phyloP scores from a whole-genome alignment of 2,113 vertebrate genomes.

The Lathamus discolor region DNA sequence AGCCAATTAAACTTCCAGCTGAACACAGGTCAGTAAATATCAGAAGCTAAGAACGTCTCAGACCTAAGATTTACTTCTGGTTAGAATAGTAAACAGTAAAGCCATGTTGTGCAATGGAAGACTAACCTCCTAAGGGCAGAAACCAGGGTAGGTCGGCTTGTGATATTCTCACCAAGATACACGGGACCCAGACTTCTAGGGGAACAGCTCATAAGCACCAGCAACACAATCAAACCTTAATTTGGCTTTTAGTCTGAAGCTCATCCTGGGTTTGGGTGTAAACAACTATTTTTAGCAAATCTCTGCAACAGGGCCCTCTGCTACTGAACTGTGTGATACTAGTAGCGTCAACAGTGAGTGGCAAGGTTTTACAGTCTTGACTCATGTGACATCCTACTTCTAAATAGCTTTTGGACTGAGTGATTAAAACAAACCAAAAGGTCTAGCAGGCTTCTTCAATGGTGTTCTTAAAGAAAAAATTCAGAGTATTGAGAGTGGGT shows the following conservation, averaged over 20 bases:
- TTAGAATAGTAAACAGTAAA: background rate
- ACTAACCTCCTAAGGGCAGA: background rate
- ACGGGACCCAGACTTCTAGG: background rate
- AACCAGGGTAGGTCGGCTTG: background rate
- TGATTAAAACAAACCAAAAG: background rate
- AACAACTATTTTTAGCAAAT: background rate
- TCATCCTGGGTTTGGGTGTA: background rate
- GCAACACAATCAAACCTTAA: background rate
- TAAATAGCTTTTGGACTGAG: background rate
- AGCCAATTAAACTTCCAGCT: background rate
- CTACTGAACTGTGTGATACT: background rate
- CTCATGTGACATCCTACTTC: background rate
- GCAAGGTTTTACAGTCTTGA: background rate
- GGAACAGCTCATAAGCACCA: background rate
- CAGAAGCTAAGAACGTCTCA: background rate
- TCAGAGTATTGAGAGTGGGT: background rate
- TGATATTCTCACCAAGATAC: rapidly evolving
- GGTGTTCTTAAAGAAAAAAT: background rate
- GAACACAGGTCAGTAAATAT: rapidly evolving
- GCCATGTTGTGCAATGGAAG: background rate
- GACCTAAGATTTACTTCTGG: background rate
- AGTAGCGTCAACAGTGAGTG: background rate
- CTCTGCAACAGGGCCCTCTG: background rate
- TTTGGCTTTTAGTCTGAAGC: background rate
- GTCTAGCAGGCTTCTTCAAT: background rate